Evolutionary conservation across 2,888 invertebrate genomes (phyloP).

Genomic region (Sesamia inferens): DNA sequence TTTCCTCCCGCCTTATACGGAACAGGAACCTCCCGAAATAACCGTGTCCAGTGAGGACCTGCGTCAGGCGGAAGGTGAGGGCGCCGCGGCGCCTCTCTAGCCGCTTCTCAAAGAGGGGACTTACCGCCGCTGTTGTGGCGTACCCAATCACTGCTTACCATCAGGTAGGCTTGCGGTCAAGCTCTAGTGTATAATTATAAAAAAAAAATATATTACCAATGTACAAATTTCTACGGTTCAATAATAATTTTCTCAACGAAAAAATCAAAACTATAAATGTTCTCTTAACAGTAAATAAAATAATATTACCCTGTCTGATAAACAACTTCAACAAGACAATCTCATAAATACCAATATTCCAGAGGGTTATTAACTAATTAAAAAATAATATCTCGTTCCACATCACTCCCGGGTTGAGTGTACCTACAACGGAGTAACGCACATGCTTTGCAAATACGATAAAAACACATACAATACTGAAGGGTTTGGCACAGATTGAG

Average conservation of each 20-base stretch:
- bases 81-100: no score
- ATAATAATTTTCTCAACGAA: background rate
- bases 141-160: no score
- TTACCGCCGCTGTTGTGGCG: no score
- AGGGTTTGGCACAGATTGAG: background rate
- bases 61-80: no score
- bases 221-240: background rate
- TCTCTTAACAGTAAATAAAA: background rate
- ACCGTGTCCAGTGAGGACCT: no score
- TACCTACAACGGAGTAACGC: constrained; percentile 5
- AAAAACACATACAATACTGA: constrained; percentile 43
- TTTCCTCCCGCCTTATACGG: no score
- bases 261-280: background rate
- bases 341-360: constrained; percentile 17
- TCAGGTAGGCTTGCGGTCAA: no score
- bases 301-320: background rate
- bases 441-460: constrained; percentile 35
- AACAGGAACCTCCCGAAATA: no score
- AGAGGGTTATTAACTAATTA: constrained; percentile 49
- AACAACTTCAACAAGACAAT: constrained; percentile 2
- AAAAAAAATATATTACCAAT: background rate
- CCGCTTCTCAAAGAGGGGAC: no score
- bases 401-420: constrained; percentile 16
- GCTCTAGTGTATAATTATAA: no score
- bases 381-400: constrained; percentile 37